phyloP scores from a whole-genome alignment of 2,888 invertebrate genomes.

The Ecliptopera silaceata region DNA sequence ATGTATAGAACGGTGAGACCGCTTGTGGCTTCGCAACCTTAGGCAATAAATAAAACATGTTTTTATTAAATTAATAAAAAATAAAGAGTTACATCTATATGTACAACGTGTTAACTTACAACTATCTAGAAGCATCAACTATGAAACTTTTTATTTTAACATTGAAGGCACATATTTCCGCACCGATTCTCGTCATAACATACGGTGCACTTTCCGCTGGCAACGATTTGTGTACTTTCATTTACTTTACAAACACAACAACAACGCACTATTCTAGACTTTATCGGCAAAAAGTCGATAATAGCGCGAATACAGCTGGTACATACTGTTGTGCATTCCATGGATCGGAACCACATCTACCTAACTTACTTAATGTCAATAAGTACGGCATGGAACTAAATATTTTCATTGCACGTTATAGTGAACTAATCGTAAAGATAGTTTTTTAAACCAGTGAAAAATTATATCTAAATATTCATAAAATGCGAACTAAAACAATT shows the following conservation, averaged over 20 bases:
- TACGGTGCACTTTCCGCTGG: conserved; percentile 64
- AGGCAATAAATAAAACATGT: conserved; percentile 74
- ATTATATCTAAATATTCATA: conserved; percentile 6
- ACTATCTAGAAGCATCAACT: conserved; percentile 81
- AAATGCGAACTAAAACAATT: conserved; percentile 17
- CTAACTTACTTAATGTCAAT: conserved; percentile 28
- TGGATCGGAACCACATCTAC: conserved; percentile 61
- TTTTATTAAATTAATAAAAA: conserved; percentile 76
- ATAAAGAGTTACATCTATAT: conserved; percentile 77
- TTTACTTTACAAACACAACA: conserved; percentile 47
- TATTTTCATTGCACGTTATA: conserved; percentile 38
- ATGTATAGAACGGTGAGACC: conserved; percentile 26
- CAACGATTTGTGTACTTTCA: conserved; percentile 54
- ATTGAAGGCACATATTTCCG: conserved; percentile 83
- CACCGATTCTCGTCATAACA: conserved; percentile 71
- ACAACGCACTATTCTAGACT: conserved; percentile 43
- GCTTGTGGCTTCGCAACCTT: conserved; percentile 52
- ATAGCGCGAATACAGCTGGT: conserved; percentile 28
- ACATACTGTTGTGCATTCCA: conserved; percentile 25
- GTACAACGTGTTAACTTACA: conserved; percentile 75
- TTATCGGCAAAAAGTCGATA: conserved; percentile 36
- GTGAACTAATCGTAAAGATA: conserved; percentile 21
- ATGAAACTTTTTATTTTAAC: conserved; percentile 77
- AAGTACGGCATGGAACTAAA: conserved; percentile 49
- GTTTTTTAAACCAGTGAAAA: conserved; percentile 23